Base-by-base conservation (phyloP, 2,888 invertebrate genomes). In the Leptarthrus brevirostris region DNA sequence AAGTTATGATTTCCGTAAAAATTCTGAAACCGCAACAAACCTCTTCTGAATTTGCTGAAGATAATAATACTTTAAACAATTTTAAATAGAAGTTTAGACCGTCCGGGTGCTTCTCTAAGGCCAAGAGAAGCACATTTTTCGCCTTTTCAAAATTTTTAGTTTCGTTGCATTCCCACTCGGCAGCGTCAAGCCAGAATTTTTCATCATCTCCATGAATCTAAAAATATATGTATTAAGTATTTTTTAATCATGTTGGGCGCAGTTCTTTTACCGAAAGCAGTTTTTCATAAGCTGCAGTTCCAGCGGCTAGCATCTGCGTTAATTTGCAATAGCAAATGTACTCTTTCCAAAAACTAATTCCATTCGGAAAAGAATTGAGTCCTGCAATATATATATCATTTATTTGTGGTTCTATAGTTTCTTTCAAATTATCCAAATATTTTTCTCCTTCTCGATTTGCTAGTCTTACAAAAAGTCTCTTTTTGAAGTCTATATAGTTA, bases 311-410 rank as follows among this genome's bases (percentile, higher is more conserved):
- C 78, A 87, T 89, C 5, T 88, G 87, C 24, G 90, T 89, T 81
- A 89, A 88, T 79, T 89, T 91, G 79, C 92, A 92, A 82, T 94
- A 95, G 79, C 92, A 91, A 70, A 95, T 90, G 80, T 92, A 93
- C 52, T 91, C 90, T 79, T 92, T 87, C 90, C 93, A 94, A 73
- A 95, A 86, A 77, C 90, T 88, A 44, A 91, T 84, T 80, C 95
- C 93, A 80, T 90, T 88, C 79, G 91, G 89, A 80, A 91, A 94
- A 77, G 89, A 87, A 34, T 86, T 86, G 72, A 92, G 86, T 18
- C 90, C 90, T 78, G 90, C 90, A 81, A 90, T 91, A 81, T 93
- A 95, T 20, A 95, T 83, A 79, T 87, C 88, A 79, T 92, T 91
- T 8, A 95, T 88, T 77, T 93, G 88, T 3, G 8, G 3, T 12